These are phyloP conservation scores for Acomys russatus DNA, from an alignment of 2,797 vertebrate species.

Conservation along the genomic window DNA sequence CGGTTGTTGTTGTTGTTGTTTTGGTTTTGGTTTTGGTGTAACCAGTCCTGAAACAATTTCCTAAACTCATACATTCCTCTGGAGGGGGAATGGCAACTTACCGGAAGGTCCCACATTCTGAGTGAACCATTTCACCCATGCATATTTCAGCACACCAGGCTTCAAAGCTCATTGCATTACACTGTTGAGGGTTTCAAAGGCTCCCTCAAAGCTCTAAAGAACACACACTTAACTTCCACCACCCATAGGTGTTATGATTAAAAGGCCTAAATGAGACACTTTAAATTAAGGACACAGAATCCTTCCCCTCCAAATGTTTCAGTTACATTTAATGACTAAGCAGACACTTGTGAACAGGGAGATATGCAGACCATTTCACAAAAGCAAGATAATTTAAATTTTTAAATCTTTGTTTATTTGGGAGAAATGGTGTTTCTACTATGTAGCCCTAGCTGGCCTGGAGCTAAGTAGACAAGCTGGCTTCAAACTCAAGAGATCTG, in stretches of 20 bases:
- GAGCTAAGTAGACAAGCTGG: not conserved
- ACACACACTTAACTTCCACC: not conserved
- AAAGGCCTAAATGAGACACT: not conserved
- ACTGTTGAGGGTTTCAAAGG: not conserved
- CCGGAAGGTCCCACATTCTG: not conserved
- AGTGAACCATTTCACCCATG: not conserved
- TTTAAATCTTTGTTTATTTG: not conserved
- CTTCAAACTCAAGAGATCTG: not conserved
- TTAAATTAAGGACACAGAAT: not conserved
- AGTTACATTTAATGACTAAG: not conserved
- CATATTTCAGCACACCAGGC: not conserved
- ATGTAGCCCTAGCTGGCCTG: not conserved
- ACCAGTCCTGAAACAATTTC: not conserved
- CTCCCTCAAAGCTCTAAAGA: not conserved
- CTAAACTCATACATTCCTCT: not conserved
- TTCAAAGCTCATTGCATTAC: not conserved
- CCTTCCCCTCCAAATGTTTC: not conserved
- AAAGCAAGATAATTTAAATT: not conserved
- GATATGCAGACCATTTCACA: not conserved
- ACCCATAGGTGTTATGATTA: not conserved
- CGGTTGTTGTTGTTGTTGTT: no score
- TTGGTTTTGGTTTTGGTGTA: not conserved
- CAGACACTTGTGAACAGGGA: not conserved
- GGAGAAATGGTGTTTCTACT: not conserved
- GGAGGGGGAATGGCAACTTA: not conserved